These are phyloP conservation scores for Stegastes partitus DNA, from an alignment of 2,113 vertebrate species.

Conservation along the genomic window DNA sequence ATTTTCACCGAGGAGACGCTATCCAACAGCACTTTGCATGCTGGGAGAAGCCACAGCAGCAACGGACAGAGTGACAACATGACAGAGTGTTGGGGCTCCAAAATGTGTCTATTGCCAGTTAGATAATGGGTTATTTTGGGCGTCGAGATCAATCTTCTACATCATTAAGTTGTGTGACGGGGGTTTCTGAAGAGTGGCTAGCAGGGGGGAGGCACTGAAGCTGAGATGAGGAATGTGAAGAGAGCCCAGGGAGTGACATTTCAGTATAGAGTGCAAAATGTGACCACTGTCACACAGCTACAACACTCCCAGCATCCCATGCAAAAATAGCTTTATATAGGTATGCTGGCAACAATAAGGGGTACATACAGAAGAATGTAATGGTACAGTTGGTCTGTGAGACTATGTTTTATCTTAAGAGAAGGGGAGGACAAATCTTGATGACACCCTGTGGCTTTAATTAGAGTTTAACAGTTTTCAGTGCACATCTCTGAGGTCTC, in stretches of 20 bases:
- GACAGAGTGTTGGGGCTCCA: conserved; percentile 53
- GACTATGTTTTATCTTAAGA: conserved; percentile 17
- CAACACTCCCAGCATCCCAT: conserved; percentile 1
- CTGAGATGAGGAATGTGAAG: conserved; percentile 56
- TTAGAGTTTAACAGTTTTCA: conserved; percentile 54
- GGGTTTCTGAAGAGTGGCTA: conserved; percentile 49
- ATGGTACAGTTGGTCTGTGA: neutral
- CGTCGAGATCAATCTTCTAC: conserved; percentile 65
- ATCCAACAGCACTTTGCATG: conserved; percentile 38
- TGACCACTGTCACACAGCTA: conserved; percentile 37
- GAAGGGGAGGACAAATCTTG: neutral
- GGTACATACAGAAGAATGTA: neutral
- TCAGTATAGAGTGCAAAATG: conserved; percentile 46
- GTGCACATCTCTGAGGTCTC: conserved; percentile 36
- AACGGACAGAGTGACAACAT: conserved; percentile 58
- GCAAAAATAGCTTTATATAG: conserved; percentile 13
- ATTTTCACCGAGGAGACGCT: conserved; percentile 41
- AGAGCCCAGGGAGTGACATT: conserved; percentile 51
- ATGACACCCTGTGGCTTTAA: conserved; percentile 61
- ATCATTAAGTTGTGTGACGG: conserved; percentile 68
- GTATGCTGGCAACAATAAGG: neutral
- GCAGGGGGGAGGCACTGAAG: conserved; percentile 44
- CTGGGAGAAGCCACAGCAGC: conserved; percentile 30
- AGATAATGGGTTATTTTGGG: conserved; percentile 74
- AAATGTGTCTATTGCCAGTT: conserved; percentile 62